Evolutionary conservation across 1,140 invertebrate species (phyloP).

Genomic region (Ips nitidus): DNA sequence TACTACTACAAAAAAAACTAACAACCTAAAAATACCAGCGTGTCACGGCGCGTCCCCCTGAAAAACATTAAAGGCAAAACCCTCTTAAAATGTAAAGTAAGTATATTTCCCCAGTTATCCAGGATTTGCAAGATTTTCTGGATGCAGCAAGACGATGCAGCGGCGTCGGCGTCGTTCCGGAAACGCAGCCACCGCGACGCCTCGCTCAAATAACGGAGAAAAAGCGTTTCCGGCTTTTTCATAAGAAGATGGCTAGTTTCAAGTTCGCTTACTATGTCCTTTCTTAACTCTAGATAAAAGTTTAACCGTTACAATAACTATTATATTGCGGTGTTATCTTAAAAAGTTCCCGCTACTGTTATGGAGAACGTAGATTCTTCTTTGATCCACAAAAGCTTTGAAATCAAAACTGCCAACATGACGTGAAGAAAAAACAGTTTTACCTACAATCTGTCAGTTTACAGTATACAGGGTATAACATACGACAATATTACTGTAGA

Average conservation of each 20-base stretch:
- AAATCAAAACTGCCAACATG: no score
- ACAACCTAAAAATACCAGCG: no score
- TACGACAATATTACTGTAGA: no score
- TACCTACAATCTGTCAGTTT: no score
- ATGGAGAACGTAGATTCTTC: no score
- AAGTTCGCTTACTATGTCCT: slow-evolving; percentile 7
- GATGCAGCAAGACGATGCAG: slow-evolving; percentile 29
- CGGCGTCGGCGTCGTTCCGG: slow-evolving; percentile 30
- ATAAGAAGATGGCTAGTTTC: slow-evolving; percentile 7
- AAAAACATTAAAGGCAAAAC: slow-evolving; percentile 8
- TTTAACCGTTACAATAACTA: no score
- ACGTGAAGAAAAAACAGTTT: no score
- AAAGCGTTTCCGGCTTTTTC: slow-evolving; percentile 29
- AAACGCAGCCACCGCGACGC: slow-evolving; percentile 30
- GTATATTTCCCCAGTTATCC: slow-evolving; percentile 28
- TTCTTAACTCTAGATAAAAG: neutral
- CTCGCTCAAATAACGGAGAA: slow-evolving; percentile 17
- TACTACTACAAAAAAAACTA: no score
- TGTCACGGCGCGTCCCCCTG: neutral
- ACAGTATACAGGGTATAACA: no score
- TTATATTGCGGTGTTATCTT: no score
- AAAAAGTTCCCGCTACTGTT: no score
- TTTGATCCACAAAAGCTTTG: no score
- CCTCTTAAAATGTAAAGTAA: slow-evolving; percentile 32
- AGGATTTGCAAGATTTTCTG: slow-evolving; percentile 30